Conservation (phyloP, 1,140 invertebrate genomes). For the Brachionus sp. region DNA sequence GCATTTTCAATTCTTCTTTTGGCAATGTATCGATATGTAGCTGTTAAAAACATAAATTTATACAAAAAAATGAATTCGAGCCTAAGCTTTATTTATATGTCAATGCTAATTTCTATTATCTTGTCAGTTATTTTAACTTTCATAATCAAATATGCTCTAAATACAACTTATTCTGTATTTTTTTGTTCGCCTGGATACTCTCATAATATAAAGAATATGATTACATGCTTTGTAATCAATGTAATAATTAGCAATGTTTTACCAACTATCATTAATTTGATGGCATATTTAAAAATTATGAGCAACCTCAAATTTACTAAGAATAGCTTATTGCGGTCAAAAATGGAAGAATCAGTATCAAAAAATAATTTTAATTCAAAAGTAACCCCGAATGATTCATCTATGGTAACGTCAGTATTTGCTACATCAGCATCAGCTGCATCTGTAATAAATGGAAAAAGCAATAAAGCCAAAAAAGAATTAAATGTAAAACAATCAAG, state of each 20-base stretch:
- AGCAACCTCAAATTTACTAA: not conserved
- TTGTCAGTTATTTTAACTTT: not conserved
- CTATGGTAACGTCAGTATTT: not conserved
- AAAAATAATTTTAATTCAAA: too few relatives aligned
- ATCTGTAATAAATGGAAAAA: not conserved
- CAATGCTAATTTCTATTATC: not conserved
- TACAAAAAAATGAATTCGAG: not conserved
- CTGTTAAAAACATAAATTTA: not conserved
- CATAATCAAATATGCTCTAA: not conserved
- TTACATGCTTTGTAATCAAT: not conserved
- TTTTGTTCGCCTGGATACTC: slow-evolving; percentile 15
- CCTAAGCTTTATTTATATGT: not conserved
- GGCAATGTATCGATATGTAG: slow-evolving; percentile 8
- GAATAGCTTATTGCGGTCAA: not conserved
- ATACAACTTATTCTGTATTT: not conserved
- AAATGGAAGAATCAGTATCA: not conserved
- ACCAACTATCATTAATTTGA: not conserved
- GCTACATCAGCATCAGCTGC: not conserved
- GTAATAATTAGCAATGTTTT: not conserved
- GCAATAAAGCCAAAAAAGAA: not conserved
- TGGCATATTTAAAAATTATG: not conserved
- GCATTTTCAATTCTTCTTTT: not conserved
- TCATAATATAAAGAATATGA: not conserved
- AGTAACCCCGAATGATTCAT: not conserved
- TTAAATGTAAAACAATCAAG: not conserved